phyloP scores from a whole-genome alignment of 1,140 invertebrate species.

The Eufriesea mexicana region DNA sequence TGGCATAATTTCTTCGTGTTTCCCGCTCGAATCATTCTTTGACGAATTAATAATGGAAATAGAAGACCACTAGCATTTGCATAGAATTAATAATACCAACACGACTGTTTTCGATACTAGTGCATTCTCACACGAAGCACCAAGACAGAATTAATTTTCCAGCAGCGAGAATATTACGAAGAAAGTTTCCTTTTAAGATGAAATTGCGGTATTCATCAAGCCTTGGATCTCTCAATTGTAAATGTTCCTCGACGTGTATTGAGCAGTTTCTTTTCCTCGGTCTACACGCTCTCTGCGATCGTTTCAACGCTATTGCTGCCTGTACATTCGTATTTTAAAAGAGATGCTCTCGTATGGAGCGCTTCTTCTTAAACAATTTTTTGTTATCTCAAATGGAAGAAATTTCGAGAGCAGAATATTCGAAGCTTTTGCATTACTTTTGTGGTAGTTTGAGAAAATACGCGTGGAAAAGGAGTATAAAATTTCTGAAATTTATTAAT shows the following conservation, averaged over 20 bases:
- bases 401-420: no score
- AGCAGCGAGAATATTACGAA: not conserved
- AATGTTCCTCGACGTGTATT: not conserved
- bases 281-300: no score
- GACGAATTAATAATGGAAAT: not conserved
- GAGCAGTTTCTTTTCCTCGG: not conserved
- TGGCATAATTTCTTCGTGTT: not conserved
- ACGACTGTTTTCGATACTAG: not conserved
- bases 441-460: no score
- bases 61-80: not conserved
- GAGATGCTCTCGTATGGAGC: not conserved
- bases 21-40: not conserved
- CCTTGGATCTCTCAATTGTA: not conserved
- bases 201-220: not conserved
- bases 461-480: no score
- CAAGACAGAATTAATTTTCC: not conserved
- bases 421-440: no score
- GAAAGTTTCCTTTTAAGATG: constrained; percentile 1
- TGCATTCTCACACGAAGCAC: not conserved
- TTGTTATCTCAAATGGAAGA: no score
- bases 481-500: no score
- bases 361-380: not conserved
- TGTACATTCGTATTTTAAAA: not conserved
- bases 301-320: not conserved
- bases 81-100: not conserved